These are phyloP conservation scores for Ctenopoma kingsleyae DNA, from an alignment of 2,797 vertebrate species.

Conservation along the genomic window DNA sequence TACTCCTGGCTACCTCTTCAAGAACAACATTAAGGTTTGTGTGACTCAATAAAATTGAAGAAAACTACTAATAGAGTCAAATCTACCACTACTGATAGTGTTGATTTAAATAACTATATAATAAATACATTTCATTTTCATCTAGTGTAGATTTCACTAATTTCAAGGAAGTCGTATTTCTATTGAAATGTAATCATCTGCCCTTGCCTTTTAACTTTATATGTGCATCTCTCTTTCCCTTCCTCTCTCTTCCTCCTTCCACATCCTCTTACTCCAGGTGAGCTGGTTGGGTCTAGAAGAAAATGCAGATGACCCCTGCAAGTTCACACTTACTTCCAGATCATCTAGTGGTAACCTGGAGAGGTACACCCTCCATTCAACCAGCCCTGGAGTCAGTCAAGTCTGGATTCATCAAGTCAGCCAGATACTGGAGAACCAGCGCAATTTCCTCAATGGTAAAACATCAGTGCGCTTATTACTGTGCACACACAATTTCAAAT, in stretches of 20 bases:
- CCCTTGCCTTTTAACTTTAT: background rate
- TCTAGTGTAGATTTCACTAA: background rate
- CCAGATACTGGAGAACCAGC: constrained; percentile 99
- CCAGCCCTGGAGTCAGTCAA: constrained; percentile 91
- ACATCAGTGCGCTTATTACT: background rate
- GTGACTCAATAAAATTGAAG: background rate
- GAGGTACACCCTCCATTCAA: constrained; percentile 91
- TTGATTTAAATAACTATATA: background rate
- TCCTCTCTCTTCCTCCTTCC: background rate
- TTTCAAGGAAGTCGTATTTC: background rate
- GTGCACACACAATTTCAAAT: background rate
- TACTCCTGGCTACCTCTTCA: constrained; percentile 97
- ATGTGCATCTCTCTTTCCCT: background rate
- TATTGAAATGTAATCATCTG: background rate
- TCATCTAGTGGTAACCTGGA: constrained; percentile 89
- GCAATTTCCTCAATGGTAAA: constrained; percentile 98
- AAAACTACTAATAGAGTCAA: background rate
- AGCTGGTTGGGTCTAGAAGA: constrained; percentile 97
- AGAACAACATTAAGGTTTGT: constrained; percentile 95
- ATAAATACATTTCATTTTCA: background rate
- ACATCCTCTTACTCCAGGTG: constrained; percentile 83
- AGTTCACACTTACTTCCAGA: constrained; percentile 95
- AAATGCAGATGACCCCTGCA: constrained; percentile 95
- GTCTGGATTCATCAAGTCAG: constrained; percentile 97
- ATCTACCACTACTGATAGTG: background rate